Conservation (phyloP, 2,113 vertebrate species). For the Melanerpes aurifrons region DNA sequence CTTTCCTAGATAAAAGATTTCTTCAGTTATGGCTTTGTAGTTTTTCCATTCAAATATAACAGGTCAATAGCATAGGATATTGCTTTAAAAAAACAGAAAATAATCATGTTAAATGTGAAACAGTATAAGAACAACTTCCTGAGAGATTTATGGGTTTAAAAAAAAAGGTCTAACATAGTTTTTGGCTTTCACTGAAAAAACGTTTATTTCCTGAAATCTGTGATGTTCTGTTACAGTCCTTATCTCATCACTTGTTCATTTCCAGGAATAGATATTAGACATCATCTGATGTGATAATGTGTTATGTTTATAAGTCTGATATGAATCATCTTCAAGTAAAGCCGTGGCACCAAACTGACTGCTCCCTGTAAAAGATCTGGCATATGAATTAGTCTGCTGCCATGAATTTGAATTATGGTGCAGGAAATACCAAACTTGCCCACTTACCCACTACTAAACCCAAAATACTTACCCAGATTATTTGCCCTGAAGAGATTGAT, state of each 20-base stretch:
- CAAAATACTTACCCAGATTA: slow-evolving; percentile 4
- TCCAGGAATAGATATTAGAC: slow-evolving; percentile 47
- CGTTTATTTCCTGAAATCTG: slow-evolving; percentile 37
- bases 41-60: slow-evolving; percentile 35
- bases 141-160: neutral
- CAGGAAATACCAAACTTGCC: slow-evolving; percentile 39
- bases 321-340: slow-evolving; percentile 49
- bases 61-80: neutral
- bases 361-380: neutral
- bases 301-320: slow-evolving; percentile 27
- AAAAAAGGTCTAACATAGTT: neutral
- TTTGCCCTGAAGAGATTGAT: slow-evolving; percentile 24
- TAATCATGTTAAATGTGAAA: slow-evolving; percentile 6
- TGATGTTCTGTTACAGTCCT: slow-evolving; percentile 8
- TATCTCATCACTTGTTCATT: slow-evolving; percentile 51
- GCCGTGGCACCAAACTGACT: slow-evolving; percentile 21
- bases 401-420: slow-evolving; percentile 20
- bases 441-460: neutral
- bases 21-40: neutral
- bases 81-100: neutral
- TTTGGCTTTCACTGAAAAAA: slow-evolving; percentile 29
- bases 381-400: slow-evolving; percentile 1
- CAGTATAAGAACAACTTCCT: neutral
- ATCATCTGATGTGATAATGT: slow-evolving; percentile 43
- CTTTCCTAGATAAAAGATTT: neutral